Percentiles rank a stretch among this genome's conserved stretches.
These are phyloP conservation scores for Pogonus chalceus DNA, from an alignment of 1,140 invertebrate species.

Conservation along the genomic window DNA sequence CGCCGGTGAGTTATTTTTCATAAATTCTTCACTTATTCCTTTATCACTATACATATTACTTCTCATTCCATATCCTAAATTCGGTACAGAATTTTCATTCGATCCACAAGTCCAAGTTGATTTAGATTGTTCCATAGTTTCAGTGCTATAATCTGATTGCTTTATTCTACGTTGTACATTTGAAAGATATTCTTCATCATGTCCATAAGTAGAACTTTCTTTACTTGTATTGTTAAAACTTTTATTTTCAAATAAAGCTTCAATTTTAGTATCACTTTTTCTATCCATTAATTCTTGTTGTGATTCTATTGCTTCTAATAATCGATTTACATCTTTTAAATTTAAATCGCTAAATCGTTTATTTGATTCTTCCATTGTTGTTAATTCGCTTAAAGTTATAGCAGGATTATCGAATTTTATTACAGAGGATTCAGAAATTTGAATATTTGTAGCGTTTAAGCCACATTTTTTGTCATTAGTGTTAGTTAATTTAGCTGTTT, in stretches of 20 bases:
- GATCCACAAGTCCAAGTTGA: slow-evolving; percentile 28
- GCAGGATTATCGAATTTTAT: background rate
- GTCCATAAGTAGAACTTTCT: slow-evolving; percentile 29
- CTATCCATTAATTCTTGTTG: slow-evolving; percentile 12
- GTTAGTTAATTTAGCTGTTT: slow-evolving; percentile 26
- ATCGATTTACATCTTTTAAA: slow-evolving; percentile 16
- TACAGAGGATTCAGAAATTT: no score
- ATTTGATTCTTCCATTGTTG: background rate
- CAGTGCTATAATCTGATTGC: no score
- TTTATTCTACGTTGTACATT: no score
- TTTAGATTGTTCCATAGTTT: slow-evolving; percentile 30
- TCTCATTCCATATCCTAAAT: slow-evolving; percentile 32
- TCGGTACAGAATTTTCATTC: slow-evolving; percentile 30
- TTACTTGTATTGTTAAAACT: background rate
- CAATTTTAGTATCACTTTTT: slow-evolving; percentile 10
- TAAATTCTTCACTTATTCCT: no score
- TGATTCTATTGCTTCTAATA: slow-evolving; percentile 15
- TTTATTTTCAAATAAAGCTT: background rate
- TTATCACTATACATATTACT: slow-evolving; percentile 17
- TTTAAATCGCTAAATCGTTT: slow-evolving; percentile 12
- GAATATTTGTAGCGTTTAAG: no score
- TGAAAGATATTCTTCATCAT: no score
- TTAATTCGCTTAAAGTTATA: slow-evolving; percentile 4
- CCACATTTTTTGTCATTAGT: no score
- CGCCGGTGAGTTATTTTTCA: no score